Evolutionary conservation across 1,140 invertebrate species (phyloP).

Genomic region (Goniozus legneri): DNA sequence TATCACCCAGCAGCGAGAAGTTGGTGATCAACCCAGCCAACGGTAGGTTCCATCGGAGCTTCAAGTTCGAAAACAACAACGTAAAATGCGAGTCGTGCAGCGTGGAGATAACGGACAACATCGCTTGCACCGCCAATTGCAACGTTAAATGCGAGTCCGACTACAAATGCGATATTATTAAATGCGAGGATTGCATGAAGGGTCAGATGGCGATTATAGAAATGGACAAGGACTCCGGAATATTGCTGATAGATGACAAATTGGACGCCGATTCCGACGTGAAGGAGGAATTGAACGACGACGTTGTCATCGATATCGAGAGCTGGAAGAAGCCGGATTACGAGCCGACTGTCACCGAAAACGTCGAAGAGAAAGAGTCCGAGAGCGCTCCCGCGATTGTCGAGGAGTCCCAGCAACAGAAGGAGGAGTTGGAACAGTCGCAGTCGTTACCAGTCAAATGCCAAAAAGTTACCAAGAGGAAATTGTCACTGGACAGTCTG

Average conservation of each 20-base stretch:
- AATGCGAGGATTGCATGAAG: slow-evolving; percentile 50
- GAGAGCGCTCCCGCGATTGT: slow-evolving; percentile 8
- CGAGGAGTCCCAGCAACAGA: slow-evolving; percentile 1
- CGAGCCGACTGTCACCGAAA: slow-evolving; percentile 43
- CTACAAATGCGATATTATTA: slow-evolving; percentile 48
- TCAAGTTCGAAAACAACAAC: slow-evolving; percentile 50
- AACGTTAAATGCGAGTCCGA: slow-evolving; percentile 50
- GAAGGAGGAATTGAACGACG: slow-evolving; percentile 46
- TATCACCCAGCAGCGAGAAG: slow-evolving; percentile 42
- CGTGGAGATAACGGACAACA: slow-evolving; percentile 36
- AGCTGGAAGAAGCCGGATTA: slow-evolving; percentile 49
- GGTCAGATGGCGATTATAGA: slow-evolving; percentile 46
- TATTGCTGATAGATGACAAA: slow-evolving; percentile 46
- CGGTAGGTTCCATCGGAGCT: slow-evolving; percentile 28
- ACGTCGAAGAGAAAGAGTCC: slow-evolving; percentile 33
- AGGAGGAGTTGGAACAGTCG: slow-evolving; percentile 43
- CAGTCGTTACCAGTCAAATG: slow-evolving; percentile 36
- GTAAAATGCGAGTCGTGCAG: slow-evolving; percentile 51
- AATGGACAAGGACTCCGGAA: slow-evolving; percentile 51
- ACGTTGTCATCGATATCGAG: slow-evolving; percentile 32
- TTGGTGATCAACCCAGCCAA: slow-evolving; percentile 29
- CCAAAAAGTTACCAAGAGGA: slow-evolving; percentile 53
- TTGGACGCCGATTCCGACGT: slow-evolving; percentile 42
- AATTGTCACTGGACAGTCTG: slow-evolving; percentile 43
- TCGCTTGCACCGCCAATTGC: slow-evolving; percentile 42